Percentiles rank a stretch among this genome's conserved stretches.
phyloP scores from a whole-genome alignment of 2,888 invertebrate species.

The Balanococcus diminutus region DNA sequence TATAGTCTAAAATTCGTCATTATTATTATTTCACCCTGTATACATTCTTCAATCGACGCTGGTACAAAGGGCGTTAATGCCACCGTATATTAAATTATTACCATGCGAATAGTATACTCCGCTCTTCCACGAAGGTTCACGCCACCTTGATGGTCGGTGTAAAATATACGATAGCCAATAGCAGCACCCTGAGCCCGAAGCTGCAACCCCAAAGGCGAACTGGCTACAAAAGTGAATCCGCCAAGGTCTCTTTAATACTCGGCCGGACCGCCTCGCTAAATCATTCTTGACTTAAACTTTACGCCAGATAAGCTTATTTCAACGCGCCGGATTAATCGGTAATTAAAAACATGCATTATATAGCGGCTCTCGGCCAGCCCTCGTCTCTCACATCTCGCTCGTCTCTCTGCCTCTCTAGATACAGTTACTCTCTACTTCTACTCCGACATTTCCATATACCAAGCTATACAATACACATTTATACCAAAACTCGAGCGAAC shows the following conservation, averaged over 20 bases:
- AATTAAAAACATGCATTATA: constrained; percentile 26
- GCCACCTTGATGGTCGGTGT: too few species aligned
- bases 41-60: background rate
- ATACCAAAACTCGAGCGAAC: background rate
- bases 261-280: background rate
- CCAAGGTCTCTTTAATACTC: background rate
- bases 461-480: background rate
- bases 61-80: background rate
- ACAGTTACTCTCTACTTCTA: background rate
- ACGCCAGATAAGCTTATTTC: constrained; percentile 16
- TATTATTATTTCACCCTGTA: background rate
- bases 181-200: background rate
- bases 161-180: background rate
- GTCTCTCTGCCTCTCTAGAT: background rate
- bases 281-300: constrained; percentile 16
- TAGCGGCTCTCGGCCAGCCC: background rate
- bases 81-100: background rate
- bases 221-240: background rate
- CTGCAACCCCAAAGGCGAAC: background rate
- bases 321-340: constrained; percentile 9
- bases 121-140: too few species aligned
- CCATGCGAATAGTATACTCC: background rate
- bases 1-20: too few species aligned
- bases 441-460: background rate
- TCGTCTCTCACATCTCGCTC: too few species aligned